Evolutionary conservation across 2,797 vertebrate genomes (phyloP).

Genomic region (Erethizon dorsatum): DNA sequence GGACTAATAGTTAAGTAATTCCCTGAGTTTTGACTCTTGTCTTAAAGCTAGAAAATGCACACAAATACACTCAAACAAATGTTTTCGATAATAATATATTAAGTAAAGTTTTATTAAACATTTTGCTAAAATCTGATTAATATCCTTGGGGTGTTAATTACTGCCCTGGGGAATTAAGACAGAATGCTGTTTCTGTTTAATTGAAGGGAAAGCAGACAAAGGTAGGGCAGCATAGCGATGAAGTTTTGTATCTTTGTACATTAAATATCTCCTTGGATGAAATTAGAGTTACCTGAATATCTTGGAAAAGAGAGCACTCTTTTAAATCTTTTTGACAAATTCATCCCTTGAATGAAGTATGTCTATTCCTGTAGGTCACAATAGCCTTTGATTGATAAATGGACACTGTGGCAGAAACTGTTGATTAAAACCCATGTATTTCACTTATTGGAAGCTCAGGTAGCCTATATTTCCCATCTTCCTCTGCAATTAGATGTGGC

Average conservation of each 20-base stretch:
- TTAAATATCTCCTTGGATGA: constrained; percentile 59
- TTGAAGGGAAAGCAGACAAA: neutral
- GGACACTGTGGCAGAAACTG: neutral
- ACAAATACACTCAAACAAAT: neutral
- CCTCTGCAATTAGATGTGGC: neutral
- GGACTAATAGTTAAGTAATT: constrained; percentile 28
- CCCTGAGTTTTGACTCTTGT: neutral
- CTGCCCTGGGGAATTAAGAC: constrained; percentile 15
- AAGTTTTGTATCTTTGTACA: constrained; percentile 37
- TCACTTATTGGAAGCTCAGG: neutral
- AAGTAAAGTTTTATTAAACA: constrained; percentile 57
- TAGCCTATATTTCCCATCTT: neutral
- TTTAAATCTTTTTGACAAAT: constrained; percentile 60
- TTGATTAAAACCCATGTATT: neutral
- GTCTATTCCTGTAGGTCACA: constrained; percentile 16
- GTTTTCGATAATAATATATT: constrained; percentile 41
- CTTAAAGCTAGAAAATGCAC: neutral
- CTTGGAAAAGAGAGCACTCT: neutral
- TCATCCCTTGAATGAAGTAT: constrained; percentile 35
- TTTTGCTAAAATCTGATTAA: constrained; percentile 22
- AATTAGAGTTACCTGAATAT: constrained; percentile 15
- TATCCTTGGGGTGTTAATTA: constrained; percentile 46
- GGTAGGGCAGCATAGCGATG: neutral
- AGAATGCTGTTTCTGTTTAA: constrained; percentile 14
- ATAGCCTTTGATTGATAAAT: neutral